A percentile compares a stretch with the other conserved stretches of the same genome.
These are phyloP conservation scores for Cheumatopsyche charites DNA, from an alignment of 1,140 invertebrate genomes.

Conservation along the genomic window DNA sequence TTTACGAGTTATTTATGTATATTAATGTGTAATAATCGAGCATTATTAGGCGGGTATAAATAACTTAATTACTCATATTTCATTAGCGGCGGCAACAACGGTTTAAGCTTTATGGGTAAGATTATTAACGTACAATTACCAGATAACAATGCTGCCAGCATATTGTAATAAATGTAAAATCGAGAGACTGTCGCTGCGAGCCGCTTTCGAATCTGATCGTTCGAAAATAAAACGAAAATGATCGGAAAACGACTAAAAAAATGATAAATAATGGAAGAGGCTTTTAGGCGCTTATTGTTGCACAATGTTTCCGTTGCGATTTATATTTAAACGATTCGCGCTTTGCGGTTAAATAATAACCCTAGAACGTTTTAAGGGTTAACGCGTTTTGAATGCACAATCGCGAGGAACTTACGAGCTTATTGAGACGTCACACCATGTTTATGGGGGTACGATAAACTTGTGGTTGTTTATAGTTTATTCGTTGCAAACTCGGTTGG, in stretches of 20 bases:
- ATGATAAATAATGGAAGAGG: too few relatives aligned
- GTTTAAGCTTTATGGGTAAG: constrained; percentile 12
- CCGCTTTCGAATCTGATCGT: too few relatives aligned
- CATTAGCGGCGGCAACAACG: constrained; percentile 16
- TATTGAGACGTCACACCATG: constrained; percentile 31
- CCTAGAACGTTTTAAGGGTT: constrained; percentile 24
- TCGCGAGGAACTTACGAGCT: constrained; percentile 21
- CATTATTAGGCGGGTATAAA: constrained; percentile 17
- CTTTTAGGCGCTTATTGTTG: too few relatives aligned
- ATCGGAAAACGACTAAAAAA: too few relatives aligned
- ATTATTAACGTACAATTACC: constrained; percentile 24
- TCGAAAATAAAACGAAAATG: too few relatives aligned
- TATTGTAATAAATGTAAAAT: too few relatives aligned
- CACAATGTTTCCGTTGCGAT: too few relatives aligned
- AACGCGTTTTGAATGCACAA: constrained; percentile 31
- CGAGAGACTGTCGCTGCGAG: too few relatives aligned
- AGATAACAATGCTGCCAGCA: constrained; percentile 1
- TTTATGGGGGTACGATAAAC: constrained; percentile 31
- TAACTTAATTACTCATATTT: constrained; percentile 26
- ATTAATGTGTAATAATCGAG: constrained; percentile 15
- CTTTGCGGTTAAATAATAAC: constrained; percentile 30
- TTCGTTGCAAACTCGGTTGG: neutral
- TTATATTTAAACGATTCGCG: neutral
- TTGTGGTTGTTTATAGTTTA: neutral
- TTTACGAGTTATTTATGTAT: constrained; percentile 25